Base-by-base conservation (phyloP, 1,140 invertebrate genomes). In the Metopolophium dirhodum region DNA sequence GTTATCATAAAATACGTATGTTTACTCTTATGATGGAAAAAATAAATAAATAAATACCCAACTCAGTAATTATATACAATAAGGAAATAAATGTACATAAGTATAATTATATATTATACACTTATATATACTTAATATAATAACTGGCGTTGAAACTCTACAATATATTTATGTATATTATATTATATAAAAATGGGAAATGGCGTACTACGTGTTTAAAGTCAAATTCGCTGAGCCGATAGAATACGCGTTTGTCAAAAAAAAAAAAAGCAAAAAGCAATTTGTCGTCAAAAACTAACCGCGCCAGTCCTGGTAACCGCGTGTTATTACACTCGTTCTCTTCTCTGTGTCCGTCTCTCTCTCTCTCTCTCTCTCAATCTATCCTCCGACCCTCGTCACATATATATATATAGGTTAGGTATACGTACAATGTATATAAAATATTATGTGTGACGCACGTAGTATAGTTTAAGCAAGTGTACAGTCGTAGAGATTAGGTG, bases 211-310 rank as follows among this genome's bases (percentile, higher is more conserved):
- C 61, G 61, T 77, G 61, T 77, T 77, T 77, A 30, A 35, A 14
- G 61, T 77, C 14, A 18, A 77, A 77, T 77, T 77, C 30, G 61
- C 61, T n/a, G 61, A 77, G 30, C n/a, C 61, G 30, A 77, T 77
- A 77, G 61, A 77, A 77, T 30, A 0, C 61, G 3, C 4, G n/a
- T n/a, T n/a, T 35, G 30, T n/a, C 61, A n/a, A 77, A 14, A n/a
- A n/a, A 68, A n/a, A n/a, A 68, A 57, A 9, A 57, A 57, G 57
- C 2, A 61, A 61, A 61, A 77, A 77, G n/a, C n/a, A 35, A 35
- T 77, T 77, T 77, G 30, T 77, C 61, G 61, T n/a, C 61, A 77
- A 77, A 77, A 77, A 77, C 61, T n/a, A 77, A 77, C 61, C 61
- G 61, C 4, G 14, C 18, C 61, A 77, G 14, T n/a, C 30, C 30